phyloP scores from a whole-genome alignment of 2,113 vertebrate genomes.

The Indicator indicator region DNA sequence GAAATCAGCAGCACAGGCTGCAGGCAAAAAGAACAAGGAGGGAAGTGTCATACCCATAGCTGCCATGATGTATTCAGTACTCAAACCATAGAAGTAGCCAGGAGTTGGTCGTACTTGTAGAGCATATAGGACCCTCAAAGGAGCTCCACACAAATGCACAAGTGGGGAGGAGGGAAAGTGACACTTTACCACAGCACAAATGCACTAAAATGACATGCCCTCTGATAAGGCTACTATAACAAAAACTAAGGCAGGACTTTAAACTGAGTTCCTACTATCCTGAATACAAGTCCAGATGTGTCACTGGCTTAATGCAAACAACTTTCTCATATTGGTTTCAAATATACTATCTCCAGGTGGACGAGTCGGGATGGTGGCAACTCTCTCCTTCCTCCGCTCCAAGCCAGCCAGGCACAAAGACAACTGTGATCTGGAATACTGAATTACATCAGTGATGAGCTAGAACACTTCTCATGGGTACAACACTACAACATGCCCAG shows the following conservation, averaged over 20 bases:
- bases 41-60: not conserved
- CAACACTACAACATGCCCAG: not conserved
- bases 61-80: not conserved
- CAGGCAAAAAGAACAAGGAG: not conserved
- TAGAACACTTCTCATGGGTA: not conserved
- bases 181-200: not conserved
- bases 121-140: not conserved
- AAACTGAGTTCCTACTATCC: not conserved
- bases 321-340: not conserved
- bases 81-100: not conserved
- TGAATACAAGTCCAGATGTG: not conserved
- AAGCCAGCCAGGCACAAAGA: not conserved
- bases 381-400: not conserved
- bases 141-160: not conserved
- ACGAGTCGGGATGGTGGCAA: not conserved
- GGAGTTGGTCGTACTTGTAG: not conserved
- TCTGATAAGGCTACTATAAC: not conserved
- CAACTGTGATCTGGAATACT: not conserved
- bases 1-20: not conserved
- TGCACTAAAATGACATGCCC: not conserved
- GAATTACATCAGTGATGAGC: not conserved
- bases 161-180: not conserved
- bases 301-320: not conserved
- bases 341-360: not conserved
- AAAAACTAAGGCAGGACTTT: not conserved